Evolutionary conservation across 2,113 vertebrate genomes (phyloP), one percentile per base, ranked within the genome.

Genomic region (Trogon melanurus): DNA sequence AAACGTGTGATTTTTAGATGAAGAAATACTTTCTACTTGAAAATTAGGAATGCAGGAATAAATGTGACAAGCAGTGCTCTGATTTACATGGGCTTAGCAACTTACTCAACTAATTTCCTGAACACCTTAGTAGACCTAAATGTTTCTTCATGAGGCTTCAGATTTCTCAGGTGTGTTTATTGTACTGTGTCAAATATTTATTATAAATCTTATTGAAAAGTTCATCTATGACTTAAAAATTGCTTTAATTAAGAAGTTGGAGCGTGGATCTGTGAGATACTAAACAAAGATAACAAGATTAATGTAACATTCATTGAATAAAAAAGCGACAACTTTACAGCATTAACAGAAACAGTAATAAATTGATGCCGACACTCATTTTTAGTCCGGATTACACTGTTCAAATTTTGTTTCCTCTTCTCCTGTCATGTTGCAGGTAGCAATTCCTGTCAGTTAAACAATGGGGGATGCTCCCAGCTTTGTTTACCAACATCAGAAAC

Each of bases 401-500:
- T 36, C 9, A 16, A 15, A 23, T 81, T 32, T 76, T 21, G 12
- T 50, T 96, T 86, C 9, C 66, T 64, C 20, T 56, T 75, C 22
- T 73, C 2, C 50, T 10, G 0, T 41, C 45, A 0, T 45, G 10
- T 12, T 72, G 6, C 41, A 99, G 99, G 99, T 82, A 99, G 98
- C 93, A 99, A 99, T 97, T 98, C 98, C 25, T 99, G 99, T 86
- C 99, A 99, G 91, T 84, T 98, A 21, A 99, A 99, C 96, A 99
- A 99, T 11, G 99, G 99, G 61, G 99, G 99, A 38, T 99, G 99
- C 95, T 99, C 99, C 45, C 99, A 99, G 95, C 99, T 99, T 66
- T 99, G 99, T 78, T 98, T 99, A 79, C 99, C 99, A 41, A 99
- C 99, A 10, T 99, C 99, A 22, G 99, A 99, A 97, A 99, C 96